These are phyloP conservation scores for Schizotus pectinicornis DNA, from an alignment of 2,888 invertebrate species.

Conservation along the genomic window DNA sequence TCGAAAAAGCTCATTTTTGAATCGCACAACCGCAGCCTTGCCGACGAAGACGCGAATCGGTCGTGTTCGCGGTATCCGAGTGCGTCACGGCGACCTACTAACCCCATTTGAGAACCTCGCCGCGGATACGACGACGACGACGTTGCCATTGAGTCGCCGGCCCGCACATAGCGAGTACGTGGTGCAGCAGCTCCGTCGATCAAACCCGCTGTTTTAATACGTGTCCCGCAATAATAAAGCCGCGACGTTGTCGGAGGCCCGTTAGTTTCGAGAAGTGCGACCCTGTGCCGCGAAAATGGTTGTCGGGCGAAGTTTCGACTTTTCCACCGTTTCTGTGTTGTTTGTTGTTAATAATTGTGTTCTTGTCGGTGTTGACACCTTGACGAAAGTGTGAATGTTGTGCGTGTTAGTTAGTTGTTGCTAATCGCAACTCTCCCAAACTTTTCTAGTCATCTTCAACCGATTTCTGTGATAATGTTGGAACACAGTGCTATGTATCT, in stretches of 20 bases:
- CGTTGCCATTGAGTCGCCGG: conserved; percentile 56
- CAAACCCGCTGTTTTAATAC: conserved; percentile 14
- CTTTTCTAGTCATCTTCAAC: conserved; percentile 37
- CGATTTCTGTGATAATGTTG: conserved; percentile 47
- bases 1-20: conserved; percentile 49
- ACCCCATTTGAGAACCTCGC: conserved; percentile 68
- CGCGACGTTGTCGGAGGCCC: conserved; percentile 18
- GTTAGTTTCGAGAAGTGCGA: no score
- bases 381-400: neutral
- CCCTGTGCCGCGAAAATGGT: no score
- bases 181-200: neutral
- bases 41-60: conserved; percentile 74
- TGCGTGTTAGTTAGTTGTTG: conserved; percentile 6
- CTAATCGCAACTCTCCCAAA: neutral
- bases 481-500: conserved; percentile 57
- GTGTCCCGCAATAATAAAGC: conserved; percentile 26
- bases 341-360: neutral
- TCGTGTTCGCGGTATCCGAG: conserved; percentile 65
- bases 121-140: conserved; percentile 48
- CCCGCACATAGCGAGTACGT: conserved; percentile 38
- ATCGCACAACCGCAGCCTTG: conserved; percentile 45
- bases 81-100: conserved; percentile 74
- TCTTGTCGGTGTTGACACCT: no score
- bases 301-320: neutral
- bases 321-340: neutral